Conservation (phyloP, 2,797 vertebrate species). For the Propithecus perrieri region DNA sequence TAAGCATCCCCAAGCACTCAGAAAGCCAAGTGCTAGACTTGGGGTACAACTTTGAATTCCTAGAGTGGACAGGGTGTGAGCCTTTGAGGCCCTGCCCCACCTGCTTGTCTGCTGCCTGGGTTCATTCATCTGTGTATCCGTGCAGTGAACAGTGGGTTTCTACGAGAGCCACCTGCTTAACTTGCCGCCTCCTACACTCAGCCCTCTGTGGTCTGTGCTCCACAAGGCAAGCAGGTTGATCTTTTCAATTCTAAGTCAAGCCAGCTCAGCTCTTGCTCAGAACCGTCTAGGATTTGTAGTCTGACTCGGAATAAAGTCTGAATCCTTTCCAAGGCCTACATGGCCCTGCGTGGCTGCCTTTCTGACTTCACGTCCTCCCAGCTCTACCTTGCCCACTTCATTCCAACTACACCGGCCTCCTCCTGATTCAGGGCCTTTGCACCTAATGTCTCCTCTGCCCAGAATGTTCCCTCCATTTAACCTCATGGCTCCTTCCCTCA, state of each 20-base stretch:
- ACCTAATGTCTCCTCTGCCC: not conserved
- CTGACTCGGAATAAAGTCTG: not conserved
- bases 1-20: not conserved
- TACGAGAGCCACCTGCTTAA: not conserved
- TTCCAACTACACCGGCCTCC: not conserved
- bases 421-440: not conserved
- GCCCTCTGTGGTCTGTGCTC: not conserved
- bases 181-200: not conserved
- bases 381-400: not conserved
- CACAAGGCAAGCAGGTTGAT: not conserved
- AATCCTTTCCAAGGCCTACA: rapidly evolving
- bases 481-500: not conserved
- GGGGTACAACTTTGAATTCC: too few relatives aligned
- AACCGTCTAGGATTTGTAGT: not conserved
- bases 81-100: not conserved
- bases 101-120: not conserved
- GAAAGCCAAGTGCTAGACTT: not conserved
- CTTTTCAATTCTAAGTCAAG: not conserved
- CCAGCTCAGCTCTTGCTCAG: not conserved
- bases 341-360: not conserved
- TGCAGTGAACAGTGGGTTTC: not conserved
- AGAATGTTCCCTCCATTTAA: rapidly evolving
- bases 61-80: not conserved
- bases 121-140: too few relatives aligned
- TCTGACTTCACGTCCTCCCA: not conserved